A percentile compares a stretch with the other conserved stretches of the same genome.
Conservation (phyloP, 2,797 vertebrate species). For the Threskiornis aethiopicus region DNA sequence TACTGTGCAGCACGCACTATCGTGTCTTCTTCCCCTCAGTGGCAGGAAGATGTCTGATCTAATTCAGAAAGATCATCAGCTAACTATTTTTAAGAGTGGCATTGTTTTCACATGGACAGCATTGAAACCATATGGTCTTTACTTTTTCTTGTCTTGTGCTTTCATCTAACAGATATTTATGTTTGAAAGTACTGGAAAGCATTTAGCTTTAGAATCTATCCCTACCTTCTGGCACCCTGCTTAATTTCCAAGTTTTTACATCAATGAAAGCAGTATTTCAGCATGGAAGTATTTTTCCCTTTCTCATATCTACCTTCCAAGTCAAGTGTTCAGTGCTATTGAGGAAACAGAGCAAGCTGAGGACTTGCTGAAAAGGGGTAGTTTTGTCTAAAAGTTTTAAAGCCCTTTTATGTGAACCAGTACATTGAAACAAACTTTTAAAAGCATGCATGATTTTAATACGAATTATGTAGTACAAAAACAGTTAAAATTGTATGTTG, state of each 20-base stretch:
- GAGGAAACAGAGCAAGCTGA: neutral
- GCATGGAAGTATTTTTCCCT: neutral
- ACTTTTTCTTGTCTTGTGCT: slow-evolving; percentile 59
- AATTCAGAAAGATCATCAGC: slow-evolving; percentile 52
- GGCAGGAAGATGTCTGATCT: slow-evolving; percentile 55
- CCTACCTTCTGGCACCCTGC: slow-evolving; percentile 64
- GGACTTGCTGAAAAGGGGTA: neutral
- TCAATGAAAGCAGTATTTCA: neutral
- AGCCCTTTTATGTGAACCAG: neutral
- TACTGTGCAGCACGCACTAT: neutral
- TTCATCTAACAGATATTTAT: slow-evolving; percentile 70
- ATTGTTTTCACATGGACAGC: slow-evolving; percentile 65
- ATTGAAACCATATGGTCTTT: slow-evolving; percentile 71
- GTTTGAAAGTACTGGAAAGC: slow-evolving; percentile 70
- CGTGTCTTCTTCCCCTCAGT: slow-evolving; percentile 39
- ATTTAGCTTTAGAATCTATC: slow-evolving; percentile 62
- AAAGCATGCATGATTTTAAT: neutral
- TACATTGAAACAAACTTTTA: neutral
- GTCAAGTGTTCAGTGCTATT: neutral
- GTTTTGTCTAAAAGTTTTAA: neutral
- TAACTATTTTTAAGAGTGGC: slow-evolving; percentile 55
- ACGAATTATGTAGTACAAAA: neutral
- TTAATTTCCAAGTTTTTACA: slow-evolving; percentile 59
- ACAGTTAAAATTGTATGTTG: neutral
- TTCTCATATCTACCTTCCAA: slow-evolving; percentile 19